A percentile compares a stretch with the other conserved stretches of the same genome.
These are phyloP conservation scores for Chromoteleia sp. DNA, from an alignment of 2,888 invertebrate genomes.

Conservation along the genomic window DNA sequence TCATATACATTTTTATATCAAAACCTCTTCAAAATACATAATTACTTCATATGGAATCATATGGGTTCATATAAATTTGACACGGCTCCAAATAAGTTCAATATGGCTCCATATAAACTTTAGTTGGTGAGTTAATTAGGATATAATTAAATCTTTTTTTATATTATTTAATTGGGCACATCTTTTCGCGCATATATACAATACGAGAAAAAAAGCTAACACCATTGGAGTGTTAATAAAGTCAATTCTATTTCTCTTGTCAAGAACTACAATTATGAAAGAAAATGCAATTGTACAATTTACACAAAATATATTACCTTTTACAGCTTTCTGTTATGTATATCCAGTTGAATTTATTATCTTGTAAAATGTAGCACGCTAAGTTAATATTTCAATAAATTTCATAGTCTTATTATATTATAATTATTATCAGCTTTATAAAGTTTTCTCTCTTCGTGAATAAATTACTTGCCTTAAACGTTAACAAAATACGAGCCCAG, in stretches of 20 bases:
- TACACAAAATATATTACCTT: conserved; percentile 46
- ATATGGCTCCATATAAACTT: too few species aligned
- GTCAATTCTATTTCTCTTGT: conserved; percentile 36
- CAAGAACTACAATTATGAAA: conserved; percentile 35
- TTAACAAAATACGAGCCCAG: conserved; percentile 8
- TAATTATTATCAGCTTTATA: conserved; percentile 29
- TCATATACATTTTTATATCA: too few species aligned
- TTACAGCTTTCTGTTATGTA: conserved; percentile 27
- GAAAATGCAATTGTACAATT: conserved; percentile 36
- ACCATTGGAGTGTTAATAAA: conserved; percentile 25
- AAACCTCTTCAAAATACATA: too few species aligned
- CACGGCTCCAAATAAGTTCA: too few species aligned
- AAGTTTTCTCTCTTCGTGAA: conserved; percentile 27
- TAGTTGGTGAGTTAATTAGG: too few species aligned
- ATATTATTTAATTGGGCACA: too few species aligned
- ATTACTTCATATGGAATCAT: too few species aligned
- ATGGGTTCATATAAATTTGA: too few species aligned
- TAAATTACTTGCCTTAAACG: conserved; percentile 30
- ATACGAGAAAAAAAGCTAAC: too few species aligned
- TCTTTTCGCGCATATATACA: too few species aligned
- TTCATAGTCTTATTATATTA: conserved; percentile 31
- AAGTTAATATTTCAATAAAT: conserved; percentile 32
- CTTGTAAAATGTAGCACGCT: conserved; percentile 37
- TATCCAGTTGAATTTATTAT: conserved; percentile 18
- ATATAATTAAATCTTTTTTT: too few species aligned